These are phyloP conservation scores for Eleginops maclovinus DNA, from an alignment of 2,113 vertebrate species.

Conservation along the genomic window DNA sequence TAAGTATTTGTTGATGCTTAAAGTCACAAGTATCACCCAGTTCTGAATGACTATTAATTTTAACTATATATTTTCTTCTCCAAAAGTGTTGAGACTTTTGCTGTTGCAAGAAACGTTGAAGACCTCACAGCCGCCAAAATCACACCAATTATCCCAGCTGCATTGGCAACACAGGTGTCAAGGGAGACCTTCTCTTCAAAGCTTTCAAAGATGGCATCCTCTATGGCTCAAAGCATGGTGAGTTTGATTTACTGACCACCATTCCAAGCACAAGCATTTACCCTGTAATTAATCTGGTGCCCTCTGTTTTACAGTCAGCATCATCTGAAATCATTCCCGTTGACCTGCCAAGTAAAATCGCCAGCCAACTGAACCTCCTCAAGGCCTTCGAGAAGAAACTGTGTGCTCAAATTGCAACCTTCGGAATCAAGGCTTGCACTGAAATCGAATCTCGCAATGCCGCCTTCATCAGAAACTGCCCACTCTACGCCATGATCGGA, in stretches of 20 bases:
- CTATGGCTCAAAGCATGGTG: slow-evolving; percentile 46
- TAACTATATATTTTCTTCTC: not conserved
- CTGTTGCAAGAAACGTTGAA: slow-evolving; percentile 86
- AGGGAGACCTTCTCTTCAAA: slow-evolving; percentile 70
- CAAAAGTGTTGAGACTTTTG: slow-evolving; percentile 83
- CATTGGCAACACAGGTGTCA: slow-evolving; percentile 25
- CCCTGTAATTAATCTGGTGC: not conserved
- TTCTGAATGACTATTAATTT: not conserved
- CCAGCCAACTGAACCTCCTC: not conserved
- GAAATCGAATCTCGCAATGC: slow-evolving; percentile 77
- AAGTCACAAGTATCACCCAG: not conserved
- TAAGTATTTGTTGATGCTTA: slow-evolving; percentile 55
- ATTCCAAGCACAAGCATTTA: slow-evolving; percentile 1
- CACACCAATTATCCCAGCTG: slow-evolving; percentile 81
- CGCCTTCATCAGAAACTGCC: slow-evolving; percentile 67
- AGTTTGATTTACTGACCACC: slow-evolving; percentile 19
- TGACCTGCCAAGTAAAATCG: slow-evolving; percentile 38
- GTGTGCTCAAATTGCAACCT: slow-evolving; percentile 68
- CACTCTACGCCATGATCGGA: slow-evolving; percentile 80
- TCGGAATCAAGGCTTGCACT: slow-evolving; percentile 83
- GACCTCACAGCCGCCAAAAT: slow-evolving; percentile 76
- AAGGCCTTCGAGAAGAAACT: slow-evolving; percentile 58
- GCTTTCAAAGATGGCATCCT: slow-evolving; percentile 27
- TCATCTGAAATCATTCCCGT: slow-evolving; percentile 73
- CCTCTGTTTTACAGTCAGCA: slow-evolving; percentile 70